phyloP scores from a whole-genome alignment of 2,113 vertebrate genomes.

The Sminthopsis crassicaudata region DNA sequence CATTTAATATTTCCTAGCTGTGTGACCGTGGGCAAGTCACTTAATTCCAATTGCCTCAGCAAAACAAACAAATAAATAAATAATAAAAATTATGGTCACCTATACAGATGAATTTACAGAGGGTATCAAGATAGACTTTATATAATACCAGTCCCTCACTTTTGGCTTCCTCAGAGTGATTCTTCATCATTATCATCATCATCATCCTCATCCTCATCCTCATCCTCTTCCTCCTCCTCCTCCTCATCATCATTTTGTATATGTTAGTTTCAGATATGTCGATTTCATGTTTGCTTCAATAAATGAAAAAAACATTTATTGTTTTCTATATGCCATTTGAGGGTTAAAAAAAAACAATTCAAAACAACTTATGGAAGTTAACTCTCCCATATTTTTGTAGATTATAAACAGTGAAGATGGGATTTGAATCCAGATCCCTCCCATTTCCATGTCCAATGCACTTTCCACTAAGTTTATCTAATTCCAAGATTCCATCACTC shows the following conservation, averaged over 20 bases:
- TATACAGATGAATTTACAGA: not conserved
- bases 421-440: not conserved
- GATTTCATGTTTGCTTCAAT: not conserved
- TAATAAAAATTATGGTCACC: not conserved
- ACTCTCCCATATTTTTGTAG: not conserved
- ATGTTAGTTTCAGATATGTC: not conserved
- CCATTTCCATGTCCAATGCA: not conserved
- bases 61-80: too few relatives aligned
- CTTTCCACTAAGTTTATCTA: not conserved
- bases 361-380: not conserved
- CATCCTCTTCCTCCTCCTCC: too few relatives aligned
- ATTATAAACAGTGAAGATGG: not conserved
- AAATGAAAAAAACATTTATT: not conserved
- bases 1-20: too few relatives aligned
- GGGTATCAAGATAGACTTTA: not conserved
- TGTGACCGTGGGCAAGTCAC: too few relatives aligned
- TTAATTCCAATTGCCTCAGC: too few relatives aligned
- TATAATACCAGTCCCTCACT: not conserved
- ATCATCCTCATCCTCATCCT: too few relatives aligned
- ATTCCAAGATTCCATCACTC: not conserved
- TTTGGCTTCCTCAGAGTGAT: not conserved
- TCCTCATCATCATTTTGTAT: not conserved
- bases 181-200: not conserved
- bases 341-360: not conserved
- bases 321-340: not conserved